Percentiles rank a stretch among this genome's conserved stretches.
Evolutionary conservation across 2,113 vertebrate genomes (phyloP).

Genomic region (Solea senegalensis): DNA sequence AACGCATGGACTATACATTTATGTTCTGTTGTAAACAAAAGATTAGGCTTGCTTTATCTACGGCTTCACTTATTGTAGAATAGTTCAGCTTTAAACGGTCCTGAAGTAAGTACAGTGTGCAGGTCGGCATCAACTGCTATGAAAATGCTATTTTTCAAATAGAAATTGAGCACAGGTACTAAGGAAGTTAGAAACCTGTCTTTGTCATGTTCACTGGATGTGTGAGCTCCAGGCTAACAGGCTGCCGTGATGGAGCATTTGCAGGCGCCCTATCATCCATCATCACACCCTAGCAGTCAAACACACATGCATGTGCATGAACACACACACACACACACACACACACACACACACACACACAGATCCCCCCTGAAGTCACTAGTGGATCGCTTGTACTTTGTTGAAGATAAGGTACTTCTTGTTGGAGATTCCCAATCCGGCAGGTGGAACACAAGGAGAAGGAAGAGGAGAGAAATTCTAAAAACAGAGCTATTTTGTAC

Average conservation of each 20-base stretch:
- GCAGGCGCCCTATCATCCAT: slow-evolving; percentile 50
- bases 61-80: neutral
- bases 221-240: slow-evolving; percentile 39
- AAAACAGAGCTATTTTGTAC: neutral
- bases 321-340: slow-evolving; percentile 19
- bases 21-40: neutral
- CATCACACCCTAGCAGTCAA: slow-evolving; percentile 35
- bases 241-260: slow-evolving; percentile 33
- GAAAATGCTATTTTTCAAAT: neutral
- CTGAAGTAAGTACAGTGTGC: neutral
- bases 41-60: neutral
- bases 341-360: slow-evolving; percentile 9
- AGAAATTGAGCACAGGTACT: neutral
- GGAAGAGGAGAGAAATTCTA: neutral
- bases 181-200: neutral
- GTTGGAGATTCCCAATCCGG: slow-evolving; percentile 6
- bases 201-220: slow-evolving; percentile 7
- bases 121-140: neutral
- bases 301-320: slow-evolving; percentile 26
- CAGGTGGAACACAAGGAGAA: neutral
- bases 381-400: slow-evolving; percentile 3
- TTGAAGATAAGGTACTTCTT: slow-evolving; percentile 11
- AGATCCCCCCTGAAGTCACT: slow-evolving; percentile 7
- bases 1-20: neutral
- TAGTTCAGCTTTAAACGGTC: no score